phyloP scores from a whole-genome alignment of 2,113 vertebrate genomes.

The Channa maculata region DNA sequence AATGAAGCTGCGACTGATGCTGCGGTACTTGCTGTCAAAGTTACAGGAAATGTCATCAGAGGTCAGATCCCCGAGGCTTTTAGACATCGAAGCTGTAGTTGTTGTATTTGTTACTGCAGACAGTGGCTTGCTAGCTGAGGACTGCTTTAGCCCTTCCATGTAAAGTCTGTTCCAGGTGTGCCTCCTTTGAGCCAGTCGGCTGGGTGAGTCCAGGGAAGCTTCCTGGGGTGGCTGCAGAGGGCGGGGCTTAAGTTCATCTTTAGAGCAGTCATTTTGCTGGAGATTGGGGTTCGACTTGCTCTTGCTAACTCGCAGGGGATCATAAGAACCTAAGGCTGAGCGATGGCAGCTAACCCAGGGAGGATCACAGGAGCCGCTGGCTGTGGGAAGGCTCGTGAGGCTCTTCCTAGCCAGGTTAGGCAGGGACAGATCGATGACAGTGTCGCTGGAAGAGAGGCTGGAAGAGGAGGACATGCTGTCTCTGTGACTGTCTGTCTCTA shows the following conservation, averaged over 20 bases:
- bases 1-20: slow-evolving; percentile 89
- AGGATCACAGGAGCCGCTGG: slow-evolving; percentile 44
- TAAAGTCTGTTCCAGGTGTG: slow-evolving; percentile 90
- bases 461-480: slow-evolving; percentile 95
- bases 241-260: slow-evolving; percentile 78
- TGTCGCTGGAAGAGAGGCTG: slow-evolving; percentile 95
- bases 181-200: slow-evolving; percentile 77
- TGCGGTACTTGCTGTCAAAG: slow-evolving; percentile 89
- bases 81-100: slow-evolving; percentile 85
- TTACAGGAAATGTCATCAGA: slow-evolving; percentile 90
- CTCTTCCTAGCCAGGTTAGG: slow-evolving; percentile 88
- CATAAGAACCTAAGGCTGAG: slow-evolving; percentile 56
- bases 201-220: slow-evolving; percentile 46
- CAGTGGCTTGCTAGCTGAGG: slow-evolving; percentile 70
- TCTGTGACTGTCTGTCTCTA: slow-evolving; percentile 85
- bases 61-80: slow-evolving; percentile 94
- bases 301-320: slow-evolving; percentile 82
- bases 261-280: slow-evolving; percentile 38
- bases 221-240: slow-evolving; percentile 68
- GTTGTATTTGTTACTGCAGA: slow-evolving; percentile 13
- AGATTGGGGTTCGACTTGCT: slow-evolving; percentile 96
- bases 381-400: slow-evolving; percentile 74
- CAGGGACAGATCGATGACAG: slow-evolving; percentile 91
- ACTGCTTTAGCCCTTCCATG: slow-evolving; percentile 87
- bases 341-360: slow-evolving; percentile 50